A percentile compares a stretch with the other conserved stretches of the same genome.
These are phyloP conservation scores for Leptopilina clavipes DNA, from an alignment of 1,140 invertebrate genomes.

Conservation along the genomic window DNA sequence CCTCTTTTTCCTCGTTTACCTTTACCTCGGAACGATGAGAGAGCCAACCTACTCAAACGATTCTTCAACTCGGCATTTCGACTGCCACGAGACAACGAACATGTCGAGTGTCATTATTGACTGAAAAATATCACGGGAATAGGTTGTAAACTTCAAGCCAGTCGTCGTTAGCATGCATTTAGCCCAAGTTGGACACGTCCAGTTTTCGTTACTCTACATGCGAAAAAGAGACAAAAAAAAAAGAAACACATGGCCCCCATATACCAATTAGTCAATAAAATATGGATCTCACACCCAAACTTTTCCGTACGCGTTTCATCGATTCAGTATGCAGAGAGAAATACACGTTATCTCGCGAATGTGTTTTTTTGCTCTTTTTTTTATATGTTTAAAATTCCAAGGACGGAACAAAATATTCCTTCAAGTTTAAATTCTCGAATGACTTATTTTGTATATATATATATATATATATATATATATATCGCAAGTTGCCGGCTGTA, in stretches of 20 bases:
- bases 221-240: neutral
- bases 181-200: constrained; percentile 30
- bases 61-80: constrained; percentile 58
- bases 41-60: constrained; percentile 52
- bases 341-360: too few relatives aligned
- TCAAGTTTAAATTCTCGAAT: neutral
- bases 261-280: constrained; percentile 34
- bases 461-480: too few relatives aligned
- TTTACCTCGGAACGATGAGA: constrained; percentile 39
- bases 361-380: neutral
- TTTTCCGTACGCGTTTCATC: too few relatives aligned
- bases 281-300: constrained; percentile 30
- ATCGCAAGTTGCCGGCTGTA: too few relatives aligned
- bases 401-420: constrained; percentile 17
- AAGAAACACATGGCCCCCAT: neutral
- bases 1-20: constrained; percentile 33
- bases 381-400: neutral
- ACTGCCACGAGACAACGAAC: constrained; percentile 33
- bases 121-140: constrained; percentile 31
- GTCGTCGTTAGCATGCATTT: constrained; percentile 32
- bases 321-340: too few relatives aligned
- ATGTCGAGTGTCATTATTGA: constrained; percentile 33
- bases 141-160: constrained; percentile 30
- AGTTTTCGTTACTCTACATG: constrained; percentile 14
- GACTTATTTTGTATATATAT: neutral